Conservation (phyloP, 2,888 invertebrate species). For the Nephrotoma flavescens region DNA sequence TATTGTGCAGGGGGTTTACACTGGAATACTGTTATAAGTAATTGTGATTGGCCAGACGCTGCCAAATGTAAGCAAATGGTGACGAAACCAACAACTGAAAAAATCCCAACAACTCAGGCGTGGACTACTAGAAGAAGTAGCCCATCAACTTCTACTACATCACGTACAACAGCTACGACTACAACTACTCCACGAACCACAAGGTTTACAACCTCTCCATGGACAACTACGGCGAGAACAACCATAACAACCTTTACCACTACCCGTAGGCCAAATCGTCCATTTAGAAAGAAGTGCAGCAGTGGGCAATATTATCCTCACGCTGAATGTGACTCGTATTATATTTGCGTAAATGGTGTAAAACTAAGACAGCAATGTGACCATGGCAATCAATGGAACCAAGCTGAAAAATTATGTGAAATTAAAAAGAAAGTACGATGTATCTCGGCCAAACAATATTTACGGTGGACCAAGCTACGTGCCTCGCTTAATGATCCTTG, state of each 20-base stretch:
- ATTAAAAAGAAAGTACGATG: slow-evolving; percentile 56
- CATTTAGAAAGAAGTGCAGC: slow-evolving; percentile 37
- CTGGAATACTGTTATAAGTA: slow-evolving; percentile 50
- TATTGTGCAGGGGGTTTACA: slow-evolving; percentile 67
- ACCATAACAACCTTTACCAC: slow-evolving; percentile 20
- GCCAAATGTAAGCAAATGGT: slow-evolving; percentile 43
- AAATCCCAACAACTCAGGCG: slow-evolving; percentile 19
- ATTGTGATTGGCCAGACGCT: slow-evolving; percentile 68
- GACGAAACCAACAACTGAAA: not conserved
- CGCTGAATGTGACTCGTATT: slow-evolving; percentile 56
- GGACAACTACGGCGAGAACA: slow-evolving; percentile 16
- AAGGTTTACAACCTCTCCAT: slow-evolving; percentile 24
- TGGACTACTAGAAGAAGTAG: slow-evolving; percentile 22
- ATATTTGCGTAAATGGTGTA: slow-evolving; percentile 62
- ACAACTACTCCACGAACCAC: slow-evolving; percentile 17
- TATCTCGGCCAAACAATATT: slow-evolving; percentile 21
- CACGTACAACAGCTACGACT: slow-evolving; percentile 12
- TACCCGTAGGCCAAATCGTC: slow-evolving; percentile 19
- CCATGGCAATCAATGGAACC: slow-evolving; percentile 60
- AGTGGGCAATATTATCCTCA: slow-evolving; percentile 63
- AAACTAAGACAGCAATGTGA: slow-evolving; percentile 57
- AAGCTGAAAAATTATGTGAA: slow-evolving; percentile 52
- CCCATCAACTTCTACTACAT: slow-evolving; percentile 19
- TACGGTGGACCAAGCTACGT: slow-evolving; percentile 21
- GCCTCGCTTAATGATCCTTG: slow-evolving; percentile 36